Percentiles rank a stretch among this genome's conserved stretches.
phyloP scores from a whole-genome alignment of 2,888 invertebrate species.

The Gymnosoma rotundatum region DNA sequence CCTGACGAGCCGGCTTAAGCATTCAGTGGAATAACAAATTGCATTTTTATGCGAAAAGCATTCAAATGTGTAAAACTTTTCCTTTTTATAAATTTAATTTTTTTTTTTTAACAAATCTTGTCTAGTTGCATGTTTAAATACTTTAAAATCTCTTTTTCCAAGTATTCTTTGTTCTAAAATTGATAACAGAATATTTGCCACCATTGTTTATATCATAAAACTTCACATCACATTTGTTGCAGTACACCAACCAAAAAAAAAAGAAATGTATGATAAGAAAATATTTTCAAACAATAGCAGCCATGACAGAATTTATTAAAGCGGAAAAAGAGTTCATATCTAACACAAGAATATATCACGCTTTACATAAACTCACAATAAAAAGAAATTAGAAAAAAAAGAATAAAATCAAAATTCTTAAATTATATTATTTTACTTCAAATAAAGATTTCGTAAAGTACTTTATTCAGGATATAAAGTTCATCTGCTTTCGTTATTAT shows the following conservation, averaged over 20 bases:
- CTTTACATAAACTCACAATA: no score
- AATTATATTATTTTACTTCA: no score
- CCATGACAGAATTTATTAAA: background rate
- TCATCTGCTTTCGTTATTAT: no score
- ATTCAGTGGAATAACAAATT: no score
- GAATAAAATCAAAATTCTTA: no score
- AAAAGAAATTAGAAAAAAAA: no score
- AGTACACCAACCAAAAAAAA: background rate
- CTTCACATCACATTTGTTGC: conserved; percentile 26
- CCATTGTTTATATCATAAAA: conserved; percentile 17
- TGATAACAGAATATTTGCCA: conserved; percentile 39
- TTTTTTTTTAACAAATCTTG: background rate
- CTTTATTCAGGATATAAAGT: no score
- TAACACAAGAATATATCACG: background rate
- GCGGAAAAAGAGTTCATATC: conserved; percentile 18
- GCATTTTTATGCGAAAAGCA: no score
- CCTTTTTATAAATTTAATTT: background rate
- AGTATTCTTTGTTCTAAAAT: conserved; percentile 11
- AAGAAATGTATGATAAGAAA: conserved; percentile 24
- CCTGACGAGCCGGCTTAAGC: no score
- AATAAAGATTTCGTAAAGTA: no score
- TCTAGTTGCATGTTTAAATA: conserved; percentile 1
- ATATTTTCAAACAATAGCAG: conserved; percentile 20
- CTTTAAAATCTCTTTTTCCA: background rate
- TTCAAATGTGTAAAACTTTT: background rate